phyloP scores from a whole-genome alignment of 30 jellyfish, hydroid and myxozoan genomes.

The Cassiopea xamachana region DNA sequence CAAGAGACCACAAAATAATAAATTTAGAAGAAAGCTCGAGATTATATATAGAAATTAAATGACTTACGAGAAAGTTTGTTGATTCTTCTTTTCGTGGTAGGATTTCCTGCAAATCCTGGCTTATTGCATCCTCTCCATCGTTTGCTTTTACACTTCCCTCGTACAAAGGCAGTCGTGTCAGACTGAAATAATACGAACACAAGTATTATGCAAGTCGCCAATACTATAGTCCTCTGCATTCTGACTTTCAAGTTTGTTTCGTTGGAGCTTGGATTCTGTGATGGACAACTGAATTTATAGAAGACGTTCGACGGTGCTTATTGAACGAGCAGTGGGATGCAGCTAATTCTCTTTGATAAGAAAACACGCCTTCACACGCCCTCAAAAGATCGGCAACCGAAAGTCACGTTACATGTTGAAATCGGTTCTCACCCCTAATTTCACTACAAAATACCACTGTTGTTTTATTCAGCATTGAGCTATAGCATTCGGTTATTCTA shows the following conservation, averaged over 20 bases:
- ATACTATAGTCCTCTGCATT: slow-evolving; percentile 9
- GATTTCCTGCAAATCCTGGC: background rate
- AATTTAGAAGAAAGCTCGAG: background rate
- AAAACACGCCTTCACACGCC: slow-evolving; percentile 36
- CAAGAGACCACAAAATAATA: background rate
- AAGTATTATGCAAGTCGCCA: slow-evolving; percentile 5
- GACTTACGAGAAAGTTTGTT: background rate
- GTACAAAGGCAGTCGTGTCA: slow-evolving; percentile 27
- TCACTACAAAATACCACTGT: background rate
- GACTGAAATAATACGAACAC: slow-evolving; percentile 20
- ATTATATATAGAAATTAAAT: background rate
- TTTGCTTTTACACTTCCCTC: slow-evolving; percentile 47
- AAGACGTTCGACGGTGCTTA: background rate
- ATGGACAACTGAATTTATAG: slow-evolving; percentile 23
- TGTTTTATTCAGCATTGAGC: background rate
- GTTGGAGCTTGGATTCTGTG: background rate
- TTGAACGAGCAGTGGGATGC: slow-evolving; percentile 20
- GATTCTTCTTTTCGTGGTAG: slow-evolving; percentile 21
- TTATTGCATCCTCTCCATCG: slow-evolving; percentile 59
- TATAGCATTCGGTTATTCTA: background rate
- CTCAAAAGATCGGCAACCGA: background rate
- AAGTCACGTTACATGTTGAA: background rate
- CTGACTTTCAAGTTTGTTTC: background rate
- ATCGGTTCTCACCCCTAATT: background rate
- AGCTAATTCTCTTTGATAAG: slow-evolving; percentile 23